These are phyloP conservation scores for Scytalopus superciliaris DNA, from an alignment of 2,113 vertebrate genomes.

Conservation along the genomic window DNA sequence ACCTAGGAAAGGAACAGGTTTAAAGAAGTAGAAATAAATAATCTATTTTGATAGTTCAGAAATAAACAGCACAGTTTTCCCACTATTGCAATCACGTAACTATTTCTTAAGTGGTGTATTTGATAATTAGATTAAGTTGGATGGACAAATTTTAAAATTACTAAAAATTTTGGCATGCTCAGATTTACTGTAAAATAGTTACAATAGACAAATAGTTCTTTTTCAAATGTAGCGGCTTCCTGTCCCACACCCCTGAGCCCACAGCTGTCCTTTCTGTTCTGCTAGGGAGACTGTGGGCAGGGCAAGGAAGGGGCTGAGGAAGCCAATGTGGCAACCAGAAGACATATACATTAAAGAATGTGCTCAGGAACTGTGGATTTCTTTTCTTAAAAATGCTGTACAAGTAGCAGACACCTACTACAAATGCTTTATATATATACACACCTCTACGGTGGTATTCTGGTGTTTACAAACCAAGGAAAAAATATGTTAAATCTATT, in stretches of 20 bases:
- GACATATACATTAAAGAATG: not conserved
- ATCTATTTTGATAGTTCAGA: not conserved
- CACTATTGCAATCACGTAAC: not conserved
- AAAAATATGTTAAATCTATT: not conserved
- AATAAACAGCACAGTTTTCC: not conserved
- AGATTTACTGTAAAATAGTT: not conserved
- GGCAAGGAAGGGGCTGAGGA: not conserved
- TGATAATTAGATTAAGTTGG: not conserved
- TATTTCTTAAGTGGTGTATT: not conserved
- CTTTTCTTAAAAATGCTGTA: not conserved
- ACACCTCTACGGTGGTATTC: not conserved
- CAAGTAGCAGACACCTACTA: not conserved
- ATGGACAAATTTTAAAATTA: not conserved
- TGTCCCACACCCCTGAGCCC: fast-evolving
- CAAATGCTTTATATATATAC: no score
- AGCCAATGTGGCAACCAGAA: not conserved
- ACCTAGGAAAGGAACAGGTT: not conserved
- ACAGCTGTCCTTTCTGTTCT: fast-evolving
- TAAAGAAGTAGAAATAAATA: not conserved
- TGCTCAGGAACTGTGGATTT: not conserved
- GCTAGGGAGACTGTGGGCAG: not conserved
- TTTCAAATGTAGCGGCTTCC: not conserved
- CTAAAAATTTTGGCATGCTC: not conserved
- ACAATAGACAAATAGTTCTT: not conserved
- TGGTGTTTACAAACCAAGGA: not conserved